Base-by-base conservation (phyloP, 2,797 vertebrate species). In the Ptychadena robeensis region DNA sequence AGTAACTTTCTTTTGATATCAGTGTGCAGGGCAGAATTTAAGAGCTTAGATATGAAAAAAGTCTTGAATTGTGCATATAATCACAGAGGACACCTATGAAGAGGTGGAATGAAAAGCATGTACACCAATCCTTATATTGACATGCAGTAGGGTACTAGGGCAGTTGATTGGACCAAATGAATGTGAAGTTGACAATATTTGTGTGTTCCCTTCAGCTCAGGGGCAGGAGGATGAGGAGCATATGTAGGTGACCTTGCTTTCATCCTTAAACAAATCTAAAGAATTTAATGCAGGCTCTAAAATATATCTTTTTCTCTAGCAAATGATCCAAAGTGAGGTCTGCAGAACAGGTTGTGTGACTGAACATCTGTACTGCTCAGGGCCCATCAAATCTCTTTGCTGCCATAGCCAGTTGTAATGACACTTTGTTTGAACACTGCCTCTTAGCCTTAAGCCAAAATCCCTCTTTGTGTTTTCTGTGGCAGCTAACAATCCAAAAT, bases 361-460 rank as follows among this genome's bases (percentile, higher is more conserved):
- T 48, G 28, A 80, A 63, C 78, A 64, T 15, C 37, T 65, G 79
- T 65, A 64, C 67, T 48, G 68, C 79, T 80, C 68, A 71, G 79
- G 79, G 79, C 79, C 28, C 37, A 27, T 80, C 34, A 59, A 44
- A 30, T 80, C 28, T 68, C 48, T 72, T 31, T 64, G 68, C 68
- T 61, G 68, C 34, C 79, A 65, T 53, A n/a, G 66, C 31, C 18
- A 37, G 28, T 61, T 80, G 15, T 65, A 80, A 72, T 35, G 22
- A 80, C 63, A 37, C 57, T 80, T 65, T 71, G 34, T 80, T 61
- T 80, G 59, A 72, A 64, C 79, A 80, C 67, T 72, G 79, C 66
- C 67, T 63, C 57, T 72, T 44, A 72, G 68, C 68, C 68, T 80
- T 80, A 80, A 80, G 57, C 79, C 67, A 80, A 80, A 71, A 61